Evolutionary conservation across 2,888 invertebrate genomes (phyloP).

Genomic region (Platycheirus albimanus): DNA sequence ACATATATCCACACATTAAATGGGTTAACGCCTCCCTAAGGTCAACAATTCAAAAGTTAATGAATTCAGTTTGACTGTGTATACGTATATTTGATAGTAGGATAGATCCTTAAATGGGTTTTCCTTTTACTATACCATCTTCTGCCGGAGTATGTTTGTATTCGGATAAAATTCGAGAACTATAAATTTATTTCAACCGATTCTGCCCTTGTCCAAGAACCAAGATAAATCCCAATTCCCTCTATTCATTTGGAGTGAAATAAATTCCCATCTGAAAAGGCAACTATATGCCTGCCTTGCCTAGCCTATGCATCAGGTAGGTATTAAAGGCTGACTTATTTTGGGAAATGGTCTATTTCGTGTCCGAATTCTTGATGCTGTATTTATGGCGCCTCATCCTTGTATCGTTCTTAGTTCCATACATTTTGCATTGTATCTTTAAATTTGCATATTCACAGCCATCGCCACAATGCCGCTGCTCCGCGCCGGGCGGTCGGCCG

Average conservation of each 20-base stretch:
- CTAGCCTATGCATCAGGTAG: constrained; percentile 9
- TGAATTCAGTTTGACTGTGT: constrained; percentile 37
- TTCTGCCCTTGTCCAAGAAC: not conserved
- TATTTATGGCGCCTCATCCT: constrained; percentile 31
- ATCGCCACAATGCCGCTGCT: too few species aligned
- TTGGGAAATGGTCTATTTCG: constrained; percentile 25
- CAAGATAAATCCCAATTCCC: constrained; percentile 14
- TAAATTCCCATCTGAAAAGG: constrained; percentile 10
- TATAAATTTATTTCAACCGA: constrained; percentile 18
- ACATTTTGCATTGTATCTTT: constrained; percentile 18
- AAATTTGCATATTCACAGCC: constrained; percentile 28
- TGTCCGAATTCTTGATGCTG: constrained; percentile 29
- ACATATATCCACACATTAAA: constrained; percentile 12
- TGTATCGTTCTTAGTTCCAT: too few species aligned
- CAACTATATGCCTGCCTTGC: not conserved
- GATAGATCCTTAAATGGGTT: constrained; percentile 22
- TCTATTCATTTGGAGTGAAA: constrained; percentile 2
- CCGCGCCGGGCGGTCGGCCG: too few species aligned
- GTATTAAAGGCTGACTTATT: constrained; percentile 19
- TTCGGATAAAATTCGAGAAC: constrained; percentile 15
- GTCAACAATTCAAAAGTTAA: constrained; percentile 42
- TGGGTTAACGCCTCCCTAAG: constrained; percentile 31
- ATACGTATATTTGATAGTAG: constrained; percentile 27
- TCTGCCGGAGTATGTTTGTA: not conserved
- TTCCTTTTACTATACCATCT: constrained; percentile 14